Evolutionary conservation across 2,113 vertebrate species (phyloP), one percentile per base, ranked within the genome.

Genomic region (Erinaceus europaeus): DNA sequence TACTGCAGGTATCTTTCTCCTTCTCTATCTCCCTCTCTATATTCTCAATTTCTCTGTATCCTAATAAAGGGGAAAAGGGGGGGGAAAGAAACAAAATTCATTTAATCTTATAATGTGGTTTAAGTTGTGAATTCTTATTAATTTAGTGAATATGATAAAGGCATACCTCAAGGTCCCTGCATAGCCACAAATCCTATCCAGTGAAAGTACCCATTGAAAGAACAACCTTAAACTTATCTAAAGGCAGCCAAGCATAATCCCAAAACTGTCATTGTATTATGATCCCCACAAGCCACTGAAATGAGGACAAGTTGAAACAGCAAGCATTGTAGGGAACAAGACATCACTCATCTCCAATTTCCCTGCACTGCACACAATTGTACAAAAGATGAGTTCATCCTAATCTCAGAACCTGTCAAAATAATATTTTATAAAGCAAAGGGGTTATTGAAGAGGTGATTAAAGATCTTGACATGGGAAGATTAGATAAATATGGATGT

Each of bases 111-210:
- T 50, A 48, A 57, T 68, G 12, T 5, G 62, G 29, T 72, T 84
- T 76, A 59, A 83, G 59, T 80, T 44, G 12, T 32, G 89, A 90
- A 89, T 10, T 14, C 75, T 71, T 25, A 23, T 80, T 12, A 77
- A 34, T 34, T 48, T 42, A 90, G 12, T 9, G 7, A 59, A 29
- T 18, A 61, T 40, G 9, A 14, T 79, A 74, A 42, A 76, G 59
- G 11, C 64, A 52, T 29, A 3, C 44, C 64, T 73, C 78, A 78
- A 32, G 29, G 32, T 25, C 21, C 2, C 40, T 85, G 17, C 8
- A 72, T 77, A 72, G 52, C 6, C 18, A 67, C 62, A 21, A 36
- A 36, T 55, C 21, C 53, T 25, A 50, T 18, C 48, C 48, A 62
- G 15, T 36, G 32, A 36, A 36, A 36, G 7, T 38, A 36, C 48